These are phyloP conservation scores for Odiellus spinosus DNA, from an alignment of 2,888 invertebrate genomes.

Conservation along the genomic window DNA sequence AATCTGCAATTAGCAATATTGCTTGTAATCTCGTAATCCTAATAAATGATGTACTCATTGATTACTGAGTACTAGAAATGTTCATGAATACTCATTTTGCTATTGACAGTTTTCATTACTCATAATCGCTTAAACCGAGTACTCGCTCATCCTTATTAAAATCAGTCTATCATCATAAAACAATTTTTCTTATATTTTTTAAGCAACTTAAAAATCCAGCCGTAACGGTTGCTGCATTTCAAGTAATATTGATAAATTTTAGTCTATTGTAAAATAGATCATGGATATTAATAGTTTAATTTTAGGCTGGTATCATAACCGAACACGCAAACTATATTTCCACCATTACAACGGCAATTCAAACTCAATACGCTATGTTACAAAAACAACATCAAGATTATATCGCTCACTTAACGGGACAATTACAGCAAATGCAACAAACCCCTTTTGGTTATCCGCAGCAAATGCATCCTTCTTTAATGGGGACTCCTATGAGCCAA, in stretches of 20 bases:
- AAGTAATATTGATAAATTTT: slow-evolving; percentile 23
- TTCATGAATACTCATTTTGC: no score
- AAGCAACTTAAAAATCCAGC: slow-evolving; percentile 35
- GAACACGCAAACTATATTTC: slow-evolving; percentile 61
- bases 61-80: no score
- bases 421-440: slow-evolving; percentile 47
- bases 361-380: slow-evolving; percentile 53
- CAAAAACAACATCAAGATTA: slow-evolving; percentile 92
- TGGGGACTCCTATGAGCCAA: no score
- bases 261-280: neutral
- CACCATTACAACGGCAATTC: slow-evolving; percentile 30
- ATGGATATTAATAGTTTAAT: slow-evolving; percentile 26
- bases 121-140: no score
- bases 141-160: no score
- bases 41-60: no score
- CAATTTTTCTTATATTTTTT: slow-evolving; percentile 13
- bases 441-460: no score
- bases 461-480: no score
- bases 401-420: slow-evolving; percentile 59
- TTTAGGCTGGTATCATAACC: slow-evolving; percentile 66
- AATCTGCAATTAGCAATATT: no score
- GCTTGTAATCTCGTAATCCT: no score
- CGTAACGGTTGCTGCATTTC: slow-evolving; percentile 27
- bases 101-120: no score
- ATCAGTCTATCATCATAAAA: neutral